Evolutionary conservation across 2,113 vertebrate species (phyloP), one percentile per base, ranked within the genome.

Genomic region (Apeltes quadracus): DNA sequence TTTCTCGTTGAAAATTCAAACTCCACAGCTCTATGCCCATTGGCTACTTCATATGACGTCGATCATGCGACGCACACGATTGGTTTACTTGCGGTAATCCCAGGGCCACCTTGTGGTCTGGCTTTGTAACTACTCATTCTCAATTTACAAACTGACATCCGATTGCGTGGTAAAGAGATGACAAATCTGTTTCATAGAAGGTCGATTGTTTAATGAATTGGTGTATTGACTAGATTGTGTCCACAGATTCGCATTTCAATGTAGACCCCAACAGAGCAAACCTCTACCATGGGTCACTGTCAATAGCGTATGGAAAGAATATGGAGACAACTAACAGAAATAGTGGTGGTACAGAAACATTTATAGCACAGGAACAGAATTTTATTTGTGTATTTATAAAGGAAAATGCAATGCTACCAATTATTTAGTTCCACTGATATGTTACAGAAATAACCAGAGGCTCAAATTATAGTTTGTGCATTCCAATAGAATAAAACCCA

Each of bases 1-100:
- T 29, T 15, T 64, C 69, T 59, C 22, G 62, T 80, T 54, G 20
- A 83, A 90, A 86, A 88, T 93, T 93, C 90, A 91, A 93, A 93
- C 36, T 79, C 7, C 4, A 50, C 13, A 48, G 11, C 46, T 55
- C 3, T 20, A 15, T 0, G 15, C 20, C 29, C 22, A 93, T 93
- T 93, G 91, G 92, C 32, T 69, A 11, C 0, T 27, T 18, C 1
- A 0, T 10, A 13, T 65, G 61, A 87, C 88, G 81, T 76, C 41
- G 3, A 0, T 1, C 1, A 1, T 7, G 4, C 1, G 0, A 4
- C 20, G 16, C 29, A 43, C 8, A 2, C 38, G 72, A 90, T 91
- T 91, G 91, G 90, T 69, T 59, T 0, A 9, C 0, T 16, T 3
- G 0, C 8, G 0, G 43, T 29, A 1, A 27, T 20, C 29, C 38